Evolutionary conservation across 2,888 invertebrate genomes (phyloP), one percentile per base, ranked within the genome.

Genomic region (Xestia c-nigrum): DNA sequence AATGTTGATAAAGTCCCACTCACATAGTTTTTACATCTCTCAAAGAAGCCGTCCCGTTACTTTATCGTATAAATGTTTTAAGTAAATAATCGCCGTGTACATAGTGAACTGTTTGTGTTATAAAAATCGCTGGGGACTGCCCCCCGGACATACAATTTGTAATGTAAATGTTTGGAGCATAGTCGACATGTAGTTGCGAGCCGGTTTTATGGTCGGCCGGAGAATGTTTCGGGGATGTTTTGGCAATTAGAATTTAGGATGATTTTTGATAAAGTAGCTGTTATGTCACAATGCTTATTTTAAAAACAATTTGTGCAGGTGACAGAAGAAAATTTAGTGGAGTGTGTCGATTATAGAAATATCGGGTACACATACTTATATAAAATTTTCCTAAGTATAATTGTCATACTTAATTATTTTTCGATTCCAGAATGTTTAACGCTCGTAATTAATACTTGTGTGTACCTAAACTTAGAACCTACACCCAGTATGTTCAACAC

Each of bases 141-240:
- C 74, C 87, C 81, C 80, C 84, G 88, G 87, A 86, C 89, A 86
- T 88, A 90, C 91, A 91, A 93, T 93, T 92, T 92, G 91, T 90
- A 90, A 93, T 92, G 92, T 91, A 92, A 85, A 85, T 83, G 80
- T 83, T 80, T 82, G 76, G 52, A 47, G 38, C 75, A 67, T 68
- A 74, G 72, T 81, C 47, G 78, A 81, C 72, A 73, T 84, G 70
- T 81, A 68, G 84, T 78, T 74, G 65, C 43, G 31, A 70, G 66
- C 57, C 5, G 24, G 38, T 43, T 81, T 84, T 84, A 84, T 74
- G 74, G 59, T 21, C 21, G 43, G 24, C 12, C 14, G 38, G 74
- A 59, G 63, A 14, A 68, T 55, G 65, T 61, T 75, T 69, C 5
- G 64, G 43, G 38, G 24, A 74, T 68, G 74, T 72, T 77, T n/a